These are phyloP conservation scores for Odontomachus brunneus DNA, from an alignment of 1,140 invertebrate genomes.

Conservation along the genomic window DNA sequence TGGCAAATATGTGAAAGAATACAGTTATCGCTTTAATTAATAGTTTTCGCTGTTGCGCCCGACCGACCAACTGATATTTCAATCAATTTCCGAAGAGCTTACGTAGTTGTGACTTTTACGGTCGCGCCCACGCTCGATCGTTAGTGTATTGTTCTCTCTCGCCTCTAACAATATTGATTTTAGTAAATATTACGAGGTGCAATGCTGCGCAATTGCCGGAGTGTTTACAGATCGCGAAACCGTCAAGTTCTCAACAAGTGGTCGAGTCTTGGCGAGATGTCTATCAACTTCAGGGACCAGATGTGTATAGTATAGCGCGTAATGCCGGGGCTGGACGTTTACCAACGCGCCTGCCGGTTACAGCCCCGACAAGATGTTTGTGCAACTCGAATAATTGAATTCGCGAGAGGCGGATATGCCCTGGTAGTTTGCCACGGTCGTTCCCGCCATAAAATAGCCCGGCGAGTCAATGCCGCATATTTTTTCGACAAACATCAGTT, in stretches of 20 bases:
- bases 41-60: too few species aligned
- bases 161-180: background rate
- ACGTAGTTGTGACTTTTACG: background rate
- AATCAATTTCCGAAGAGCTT: too few species aligned
- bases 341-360: conserved; percentile 21
- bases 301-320: conserved; percentile 19
- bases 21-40: too few species aligned
- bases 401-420: background rate
- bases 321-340: conserved; percentile 17
- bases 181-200: background rate
- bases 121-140: background rate
- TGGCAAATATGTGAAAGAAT: too few species aligned
- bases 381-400: conserved; percentile 42
- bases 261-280: conserved; percentile 39
- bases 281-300: conserved; percentile 28
- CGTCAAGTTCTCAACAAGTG: conserved; percentile 52
- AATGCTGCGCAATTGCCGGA: conserved; percentile 10
- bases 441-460: background rate
- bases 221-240: conserved; percentile 10
- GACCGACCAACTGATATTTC: too few species aligned
- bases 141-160: too few species aligned
- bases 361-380: conserved; percentile 10
- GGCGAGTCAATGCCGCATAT: background rate
- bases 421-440: background rate
- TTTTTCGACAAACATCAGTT: conserved; percentile 5